Evolutionary conservation across 2,888 invertebrate genomes (phyloP).

Genomic region (Dryocosmus kuriphilus): DNA sequence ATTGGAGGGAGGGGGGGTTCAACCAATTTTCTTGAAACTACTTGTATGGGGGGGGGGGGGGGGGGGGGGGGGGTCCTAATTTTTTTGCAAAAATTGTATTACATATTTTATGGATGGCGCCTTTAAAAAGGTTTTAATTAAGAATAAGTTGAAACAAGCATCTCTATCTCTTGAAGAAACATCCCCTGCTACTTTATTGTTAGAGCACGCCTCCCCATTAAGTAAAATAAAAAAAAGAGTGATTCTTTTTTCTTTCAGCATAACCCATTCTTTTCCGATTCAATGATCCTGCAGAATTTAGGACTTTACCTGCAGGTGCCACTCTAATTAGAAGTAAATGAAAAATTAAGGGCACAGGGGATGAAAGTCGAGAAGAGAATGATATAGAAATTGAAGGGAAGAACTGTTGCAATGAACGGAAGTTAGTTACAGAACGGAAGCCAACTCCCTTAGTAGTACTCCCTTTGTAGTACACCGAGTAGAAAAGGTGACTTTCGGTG

Average conservation of each 20-base stretch:
- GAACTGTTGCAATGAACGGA: conserved; percentile 53
- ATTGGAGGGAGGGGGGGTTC: no score
- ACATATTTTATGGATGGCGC: no score
- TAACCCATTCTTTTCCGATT: neutral
- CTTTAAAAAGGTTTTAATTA: no score
- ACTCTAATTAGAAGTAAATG: neutral
- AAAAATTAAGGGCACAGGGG: neutral
- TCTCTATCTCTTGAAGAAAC: no score
- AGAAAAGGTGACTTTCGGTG: conserved; percentile 41
- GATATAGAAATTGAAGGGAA: conserved; percentile 28
- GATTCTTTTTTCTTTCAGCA: neutral
- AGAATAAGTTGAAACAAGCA: no score
- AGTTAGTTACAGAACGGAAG: conserved; percentile 64
- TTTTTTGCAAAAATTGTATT: no score
- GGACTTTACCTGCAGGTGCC: neutral
- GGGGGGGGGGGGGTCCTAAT: no score
- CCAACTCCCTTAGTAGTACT: conserved; percentile 28
- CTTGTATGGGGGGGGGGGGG: no score
- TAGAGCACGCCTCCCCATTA: conserved; percentile 3
- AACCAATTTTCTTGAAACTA: no score
- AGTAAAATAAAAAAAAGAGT: neutral
- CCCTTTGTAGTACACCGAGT: conserved; percentile 6
- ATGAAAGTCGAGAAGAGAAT: conserved; percentile 33
- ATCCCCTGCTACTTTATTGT: neutral
- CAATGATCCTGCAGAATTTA: neutral